A percentile compares a stretch with the other conserved stretches of the same genome.
Conservation (phyloP, 1,140 invertebrate genomes). For the Brachionus calyciflorus region DNA sequence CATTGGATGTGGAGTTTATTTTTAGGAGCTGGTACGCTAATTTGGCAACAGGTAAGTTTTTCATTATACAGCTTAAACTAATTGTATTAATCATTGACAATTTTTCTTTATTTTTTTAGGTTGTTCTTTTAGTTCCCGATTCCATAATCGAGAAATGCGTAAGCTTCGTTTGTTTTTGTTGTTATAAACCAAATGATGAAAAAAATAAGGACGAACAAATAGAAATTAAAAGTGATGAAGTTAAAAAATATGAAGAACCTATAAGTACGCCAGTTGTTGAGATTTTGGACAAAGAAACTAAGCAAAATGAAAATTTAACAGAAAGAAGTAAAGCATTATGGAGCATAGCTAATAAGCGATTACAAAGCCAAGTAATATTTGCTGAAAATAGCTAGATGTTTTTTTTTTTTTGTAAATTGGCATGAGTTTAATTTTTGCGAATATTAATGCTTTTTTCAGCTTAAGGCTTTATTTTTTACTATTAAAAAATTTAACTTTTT, state of each 20-base stretch:
- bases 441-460: too few relatives aligned
- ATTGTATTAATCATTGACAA: too few relatives aligned
- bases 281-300: background rate
- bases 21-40: slow-evolving; percentile 86
- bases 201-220: background rate
- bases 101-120: background rate
- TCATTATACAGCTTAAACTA: too few relatives aligned
- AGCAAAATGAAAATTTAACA: background rate
- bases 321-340: slow-evolving; percentile 17
- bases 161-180: background rate
- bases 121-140: slow-evolving; percentile 4
- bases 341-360: slow-evolving; percentile 1
- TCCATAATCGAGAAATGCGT: background rate
- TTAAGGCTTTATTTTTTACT: too few relatives aligned
- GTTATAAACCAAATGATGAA: background rate
- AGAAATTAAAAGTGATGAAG: background rate
- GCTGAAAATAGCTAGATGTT: too few relatives aligned
- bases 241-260: background rate
- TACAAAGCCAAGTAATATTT: slow-evolving; percentile 16
- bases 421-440: too few relatives aligned
- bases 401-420: too few relatives aligned
- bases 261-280: background rate
- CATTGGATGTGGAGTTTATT: slow-evolving; percentile 99
- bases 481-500: too few relatives aligned
- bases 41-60: slow-evolving; percentile 97